Base-by-base conservation (phyloP, 2,113 vertebrate genomes). In the Ranitomeya variabilis region DNA sequence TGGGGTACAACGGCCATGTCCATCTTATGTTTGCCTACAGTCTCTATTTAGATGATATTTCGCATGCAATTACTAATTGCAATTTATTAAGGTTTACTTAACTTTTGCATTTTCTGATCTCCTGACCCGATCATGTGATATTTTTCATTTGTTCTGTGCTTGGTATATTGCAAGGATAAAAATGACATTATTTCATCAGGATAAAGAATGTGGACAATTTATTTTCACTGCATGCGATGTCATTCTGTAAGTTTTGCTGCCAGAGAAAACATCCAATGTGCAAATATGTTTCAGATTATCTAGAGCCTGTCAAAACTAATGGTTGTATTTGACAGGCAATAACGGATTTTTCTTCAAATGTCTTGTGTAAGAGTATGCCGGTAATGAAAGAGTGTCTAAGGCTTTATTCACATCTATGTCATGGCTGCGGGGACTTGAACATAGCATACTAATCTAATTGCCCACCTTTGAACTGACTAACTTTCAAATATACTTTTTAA, bases 271-370 rank as follows among this genome's bases (percentile, higher is more conserved):
- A 87, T 87, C 45, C 13, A 66, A 86, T 86, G 74, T 86, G 85
- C 74, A 79, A 87, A 87, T 67, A 80, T 87, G 85, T 87, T 87
- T 79, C n/a, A 55, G 45, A 80, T 87, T 87, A 87, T 87, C 76
- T 87, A 76, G 62, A 51, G 21, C 45, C 62, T 87, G 74, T 80
- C 85, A 87, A 59, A 87, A 19, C 45, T 67, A 87, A 87, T 87
- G 76, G 76, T 80, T 37, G 45, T 77, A 86, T 52, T 64, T 78
- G 73, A 86, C 85, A 77, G 71, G 84, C 71, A 77, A 86, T 86
- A 86, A 60, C 62, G 84, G 26, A 51, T 76, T 66, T 79, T 86
- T 51, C 84, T 77, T 55, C 57, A 86, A 26, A 76, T 62, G 84
- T 26, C 31, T 86, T 62, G 60, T 86, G 84, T 76, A 86, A 86